Conservation (phyloP, 2,797 vertebrate genomes). For the Cossypha heuglini region DNA sequence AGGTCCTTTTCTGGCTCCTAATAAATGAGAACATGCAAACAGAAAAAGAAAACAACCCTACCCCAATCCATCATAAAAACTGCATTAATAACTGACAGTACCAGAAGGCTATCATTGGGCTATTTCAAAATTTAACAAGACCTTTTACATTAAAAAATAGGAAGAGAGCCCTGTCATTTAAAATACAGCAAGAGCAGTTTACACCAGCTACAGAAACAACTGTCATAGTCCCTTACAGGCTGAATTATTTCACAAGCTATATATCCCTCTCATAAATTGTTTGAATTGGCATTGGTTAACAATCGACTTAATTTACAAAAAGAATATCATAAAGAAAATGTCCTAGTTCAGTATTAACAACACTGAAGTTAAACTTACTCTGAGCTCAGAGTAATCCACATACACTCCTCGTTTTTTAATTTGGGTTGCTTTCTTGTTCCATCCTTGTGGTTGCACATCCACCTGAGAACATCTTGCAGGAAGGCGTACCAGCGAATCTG, state of each 20-base stretch:
- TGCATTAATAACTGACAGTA: neutral
- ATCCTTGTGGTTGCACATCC: slow-evolving; percentile 73
- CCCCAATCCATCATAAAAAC: neutral
- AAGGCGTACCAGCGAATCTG: slow-evolving; percentile 71
- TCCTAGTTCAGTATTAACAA: neutral
- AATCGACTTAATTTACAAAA: neutral
- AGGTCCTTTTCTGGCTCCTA: neutral
- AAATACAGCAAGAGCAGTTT: neutral
- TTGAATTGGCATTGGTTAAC: neutral
- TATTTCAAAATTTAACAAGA: neutral
- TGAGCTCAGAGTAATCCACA: slow-evolving; percentile 81
- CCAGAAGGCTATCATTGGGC: neutral
- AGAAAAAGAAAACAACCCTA: neutral
- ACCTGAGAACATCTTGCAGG: slow-evolving; percentile 55
- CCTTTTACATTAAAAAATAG: neutral
- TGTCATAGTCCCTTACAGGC: neutral
- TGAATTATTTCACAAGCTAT: neutral
- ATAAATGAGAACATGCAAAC: neutral
- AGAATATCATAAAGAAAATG: neutral
- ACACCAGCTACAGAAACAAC: neutral
- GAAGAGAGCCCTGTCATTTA: neutral
- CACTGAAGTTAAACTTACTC: slow-evolving; percentile 70
- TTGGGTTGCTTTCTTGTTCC: slow-evolving; percentile 72
- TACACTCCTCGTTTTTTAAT: slow-evolving; percentile 76
- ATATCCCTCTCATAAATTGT: neutral